A percentile compares a stretch with the other conserved stretches of the same genome.
Evolutionary conservation across 2,113 vertebrate species (phyloP).

Genomic region (Leptodactylus fuscus): DNA sequence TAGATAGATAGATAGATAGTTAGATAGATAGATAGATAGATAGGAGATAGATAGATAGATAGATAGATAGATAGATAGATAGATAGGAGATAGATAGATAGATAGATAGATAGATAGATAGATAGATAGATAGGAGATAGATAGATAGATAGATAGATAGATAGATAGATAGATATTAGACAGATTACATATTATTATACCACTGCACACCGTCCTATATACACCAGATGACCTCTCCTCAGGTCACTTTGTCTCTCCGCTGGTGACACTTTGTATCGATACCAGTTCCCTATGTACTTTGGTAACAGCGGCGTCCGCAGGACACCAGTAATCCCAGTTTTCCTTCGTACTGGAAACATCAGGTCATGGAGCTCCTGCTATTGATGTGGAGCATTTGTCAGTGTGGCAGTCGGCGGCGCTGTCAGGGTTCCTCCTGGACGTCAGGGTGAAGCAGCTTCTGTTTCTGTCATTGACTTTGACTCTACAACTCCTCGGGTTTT

Average conservation of each 20-base stretch:
- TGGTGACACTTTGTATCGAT: slow-evolving; percentile 1
- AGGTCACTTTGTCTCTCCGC: neutral
- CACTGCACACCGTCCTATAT: neutral
- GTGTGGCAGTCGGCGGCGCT: neutral
- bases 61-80: no score
- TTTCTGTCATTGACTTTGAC: neutral
- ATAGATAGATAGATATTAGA: no score
- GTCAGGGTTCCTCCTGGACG: neutral
- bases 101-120: no score
- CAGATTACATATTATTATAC: no score
- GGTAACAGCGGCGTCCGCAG: neutral
- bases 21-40: no score
- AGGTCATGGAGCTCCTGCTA: neutral
- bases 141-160: no score
- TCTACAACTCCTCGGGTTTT: neutral
- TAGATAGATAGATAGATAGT: no score
- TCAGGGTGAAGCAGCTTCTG: neutral
- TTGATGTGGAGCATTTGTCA: neutral
- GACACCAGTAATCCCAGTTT: neutral
- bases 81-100: no score
- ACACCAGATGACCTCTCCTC: neutral
- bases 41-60: no score
- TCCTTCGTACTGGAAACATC: neutral
- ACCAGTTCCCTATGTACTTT: neutral
- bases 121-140: no score